Evolutionary conservation across 1,140 invertebrate species (phyloP), one percentile per base, ranked within the genome.

Genomic region (Doryteuthis pealeii): DNA sequence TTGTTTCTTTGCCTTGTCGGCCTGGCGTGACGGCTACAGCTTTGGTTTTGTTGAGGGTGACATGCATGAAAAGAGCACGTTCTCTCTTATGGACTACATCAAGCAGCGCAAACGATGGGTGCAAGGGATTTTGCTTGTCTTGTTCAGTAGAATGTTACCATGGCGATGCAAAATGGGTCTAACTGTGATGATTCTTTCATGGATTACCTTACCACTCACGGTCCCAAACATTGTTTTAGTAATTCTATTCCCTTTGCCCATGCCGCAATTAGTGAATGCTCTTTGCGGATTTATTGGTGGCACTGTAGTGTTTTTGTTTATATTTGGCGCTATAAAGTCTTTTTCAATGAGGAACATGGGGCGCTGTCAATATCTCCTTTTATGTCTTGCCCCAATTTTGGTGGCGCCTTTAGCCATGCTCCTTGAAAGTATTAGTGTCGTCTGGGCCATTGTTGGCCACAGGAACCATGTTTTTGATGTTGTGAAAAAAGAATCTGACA

Each of bases 11-110:
- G 95, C 94, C 0, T 96, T 99, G 94, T 92, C 93, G 75, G 97
- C 96, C 5, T 83, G 77, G 78, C 80, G 78, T 26, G 74, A 80
- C 74, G 84, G 84, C 0, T 95, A 93, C 83, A 80, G 76, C 45
- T 86, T 85, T 80, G 83, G 81, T 14, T 87, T 82, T 73, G 82
- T 86, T 69, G 84, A 87, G 28, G 84, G 96, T 28, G 96, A 98
- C 89, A 98, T 98, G 96, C 96, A 95, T 92, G 96, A 99, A 86
- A 97, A 98, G 85, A 96, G 95, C 26, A 96, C 97, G 10, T 99
- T 99, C 84, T 96, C 95, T 0, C 87, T 97, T 1, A 93, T 93
- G 90, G 97, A 99, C 87, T 97, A 98, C 84, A 91, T 99, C 58
- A 95, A 97, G 86, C 97, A 99, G 86, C 90, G 97, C 72, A 98